Base-by-base conservation (phyloP, 2,113 vertebrate genomes). In the rabbit (Oryctolagus cuniculus) region DNA sequence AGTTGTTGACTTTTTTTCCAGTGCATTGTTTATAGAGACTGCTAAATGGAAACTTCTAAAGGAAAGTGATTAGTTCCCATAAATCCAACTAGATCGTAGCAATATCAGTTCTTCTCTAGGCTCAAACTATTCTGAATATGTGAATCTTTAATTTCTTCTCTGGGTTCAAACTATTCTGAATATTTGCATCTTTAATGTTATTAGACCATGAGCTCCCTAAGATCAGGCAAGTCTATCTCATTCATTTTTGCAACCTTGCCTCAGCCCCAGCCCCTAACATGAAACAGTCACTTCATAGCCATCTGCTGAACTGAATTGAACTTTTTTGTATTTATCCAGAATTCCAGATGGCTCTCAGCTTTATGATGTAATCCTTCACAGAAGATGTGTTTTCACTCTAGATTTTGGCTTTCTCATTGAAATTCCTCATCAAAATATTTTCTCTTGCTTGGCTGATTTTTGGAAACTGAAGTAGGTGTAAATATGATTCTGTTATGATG, bases 391-490 rank as follows among this genome's bases (percentile, higher is more conserved):
- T 93, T 96, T 92, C 84, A 87, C 66, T 96, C 67, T 69, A 44
- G 75, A 84, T 75, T 94, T 96, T 96, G 97, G 92, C 95, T 87
- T 96, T 89, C 75, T 13, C 9, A 61, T 27, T 83, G 70, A 94
- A 96, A 97, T 93, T 92, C 79, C 61, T 66, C 58, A 90, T 81
- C 93, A 93, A 96, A 97, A 96, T 96, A 94, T 96, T 97, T 97
- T 94, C 91, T 91, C 74, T 95, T 34, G 27, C 72, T 91, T 93
- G 94, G 36, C 87, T 95, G 80, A 69, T 61, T 80, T 94, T 87
- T 89, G 87, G 91, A 94, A 97, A 96, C 93, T 89, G 87, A 94
- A 97, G 95, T 94, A 97, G 75, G 83, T 95, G 72, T 94, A 95
- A 96, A 96, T 90, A 91, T 55, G 89, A 89, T 78, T 27, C 49